Base-by-base conservation (phyloP, 1,140 invertebrate genomes). In the Zaprionus tsacasi region DNA sequence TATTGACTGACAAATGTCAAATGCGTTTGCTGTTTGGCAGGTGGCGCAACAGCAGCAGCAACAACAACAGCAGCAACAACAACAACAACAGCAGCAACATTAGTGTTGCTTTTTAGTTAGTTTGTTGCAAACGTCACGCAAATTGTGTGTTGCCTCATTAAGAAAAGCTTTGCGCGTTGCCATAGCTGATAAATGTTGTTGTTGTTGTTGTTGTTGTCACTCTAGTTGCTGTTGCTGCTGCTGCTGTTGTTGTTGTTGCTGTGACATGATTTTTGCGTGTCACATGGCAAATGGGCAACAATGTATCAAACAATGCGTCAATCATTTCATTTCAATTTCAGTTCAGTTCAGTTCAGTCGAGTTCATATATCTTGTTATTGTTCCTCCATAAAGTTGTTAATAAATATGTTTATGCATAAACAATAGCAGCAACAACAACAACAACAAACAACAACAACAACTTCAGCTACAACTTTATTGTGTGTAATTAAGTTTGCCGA, bases 81-180 rank as follows among this genome's bases (percentile, higher is more conserved):
- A 57, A 70, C 60, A 65, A 70, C 64, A 59, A 66, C 69, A 65
- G 56, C 52, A 65, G 38, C 59, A 79, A 56, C 70, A 79, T 69
- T 59, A 64, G 66, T 58, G 58, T 73, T 67, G 78, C 58, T 43
- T 43, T 69, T 65, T 52, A 59, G 59, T 54, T 58, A 60, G 55
- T 70, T 63, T 45, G 70, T 65, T 68, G 65, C 69, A 72, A 67
- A 54, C 73, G 45, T 70, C 83, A 87, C 83, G 83, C 83, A 87
- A 87, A 83, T 87, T 88, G 64, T 79, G 80, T 87, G 83, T 88
- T 82, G 83, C n/a, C 71, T 88, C 83, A 88, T 87, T 87, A 88
- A 68, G 70, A 63, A 78, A 71, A 70, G 68, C 63, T 70, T 73
- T 45, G 59, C 57, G 67, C 72, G 76, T 70, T 82, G 65, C 73